A percentile compares a stretch with the other conserved stretches of the same genome.
Conservation (phyloP, 2,888 invertebrate genomes). For the Merodon equestris region DNA sequence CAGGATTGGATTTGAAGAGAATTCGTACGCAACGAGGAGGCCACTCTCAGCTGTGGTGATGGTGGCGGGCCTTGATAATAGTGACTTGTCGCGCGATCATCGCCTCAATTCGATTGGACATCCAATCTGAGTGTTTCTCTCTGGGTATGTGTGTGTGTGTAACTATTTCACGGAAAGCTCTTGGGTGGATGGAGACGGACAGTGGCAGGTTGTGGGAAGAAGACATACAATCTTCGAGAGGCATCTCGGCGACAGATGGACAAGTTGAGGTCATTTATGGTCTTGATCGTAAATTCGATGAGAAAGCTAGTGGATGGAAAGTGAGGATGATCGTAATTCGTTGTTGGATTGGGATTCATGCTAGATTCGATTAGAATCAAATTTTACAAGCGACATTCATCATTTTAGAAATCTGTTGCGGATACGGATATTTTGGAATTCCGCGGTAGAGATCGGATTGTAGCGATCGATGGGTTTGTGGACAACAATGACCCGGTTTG, state of each 20-base stretch:
- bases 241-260: slow-evolving; percentile 43
- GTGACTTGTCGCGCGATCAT: slow-evolving; percentile 58
- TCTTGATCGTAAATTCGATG: slow-evolving; percentile 61
- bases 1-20: neutral
- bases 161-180: neutral
- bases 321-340: slow-evolving; percentile 50
- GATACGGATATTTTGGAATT: too few relatives aligned
- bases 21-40: too few relatives aligned
- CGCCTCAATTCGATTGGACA: slow-evolving; percentile 46
- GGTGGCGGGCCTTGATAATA: slow-evolving; percentile 40
- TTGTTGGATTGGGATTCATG: slow-evolving; percentile 42
- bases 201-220: slow-evolving; percentile 14
- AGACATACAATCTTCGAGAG: slow-evolving; percentile 13
- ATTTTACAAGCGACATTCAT: slow-evolving; percentile 51
- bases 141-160: neutral
- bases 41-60: slow-evolving; percentile 7
- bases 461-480: too few relatives aligned
- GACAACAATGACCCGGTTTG: too few relatives aligned
- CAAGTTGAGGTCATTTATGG: slow-evolving; percentile 64
- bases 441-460: too few relatives aligned
- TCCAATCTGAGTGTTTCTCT: slow-evolving; percentile 23
- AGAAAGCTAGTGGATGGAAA: slow-evolving; percentile 31
- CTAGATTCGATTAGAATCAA: slow-evolving; percentile 50
- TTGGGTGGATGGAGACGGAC: neutral
- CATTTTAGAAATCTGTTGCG: slow-evolving; percentile 52